Evolutionary conservation across 53 echinoderm and acorn worm species (phyloP), one percentile per base, ranked within the genome.

Genomic region (Henricia sp.): DNA sequence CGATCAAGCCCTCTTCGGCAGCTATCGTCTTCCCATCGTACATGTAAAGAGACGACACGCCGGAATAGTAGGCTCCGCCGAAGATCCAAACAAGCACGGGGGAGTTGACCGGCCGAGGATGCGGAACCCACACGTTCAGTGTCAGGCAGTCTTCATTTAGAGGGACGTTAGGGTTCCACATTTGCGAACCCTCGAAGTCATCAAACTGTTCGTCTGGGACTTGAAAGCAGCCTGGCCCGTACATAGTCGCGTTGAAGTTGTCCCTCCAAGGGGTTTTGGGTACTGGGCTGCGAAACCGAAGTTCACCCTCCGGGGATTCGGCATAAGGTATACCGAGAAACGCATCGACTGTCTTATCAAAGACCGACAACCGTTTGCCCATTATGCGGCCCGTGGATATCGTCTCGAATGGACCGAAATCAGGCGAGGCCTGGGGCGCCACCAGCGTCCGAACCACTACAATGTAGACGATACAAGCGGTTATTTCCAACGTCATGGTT

Each of bases 71-170:
- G 4, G 88, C 86, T 1, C 97, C 97, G 19, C 97, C 94, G 66
- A 82, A 93, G 14, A 97, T 97, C 97, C 97, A 97, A 19, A 97
- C 92, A 87, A 97, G 74, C 0, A 97, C 97, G 1, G 94, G 41
- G 20, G 74, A 66, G 42, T 87, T 57, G 17, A 67, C 55, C 13
- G 96, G 96, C 35, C 94, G 55, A 3, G 96, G 96, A 16, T 83
- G 28, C n/a, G 89, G 89, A 4, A 74, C 67, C 89, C 89, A 89
- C 26, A 89, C 89, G 67, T 89, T 89, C 42, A 89, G 54, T 68
- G 72, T 83, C 48, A 89, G 67, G 42, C 89, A 89, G 44, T 89
- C 89, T 55, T 83, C 89, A 43, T 70, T 1, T 38, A 85, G 27
- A 5, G 52, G 4, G 16, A 89, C 89, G 27, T 89, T 89, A 1